Evolutionary conservation across 2,888 invertebrate genomes (phyloP).

Genomic region (Rhopalosiphum nymphaeae): DNA sequence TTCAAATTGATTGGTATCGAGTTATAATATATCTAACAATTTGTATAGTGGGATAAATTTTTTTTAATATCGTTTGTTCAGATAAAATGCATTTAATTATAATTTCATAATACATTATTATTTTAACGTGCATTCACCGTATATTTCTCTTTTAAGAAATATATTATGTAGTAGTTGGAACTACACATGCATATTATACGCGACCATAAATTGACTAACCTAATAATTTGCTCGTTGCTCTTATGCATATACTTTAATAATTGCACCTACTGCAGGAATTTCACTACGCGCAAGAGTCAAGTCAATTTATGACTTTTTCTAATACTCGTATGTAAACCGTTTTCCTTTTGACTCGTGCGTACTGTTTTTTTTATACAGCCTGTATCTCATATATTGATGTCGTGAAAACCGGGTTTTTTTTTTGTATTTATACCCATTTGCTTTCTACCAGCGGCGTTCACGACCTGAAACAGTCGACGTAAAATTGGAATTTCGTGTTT

Average conservation of each 20-base stretch:
- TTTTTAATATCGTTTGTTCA: background rate
- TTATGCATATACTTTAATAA: background rate
- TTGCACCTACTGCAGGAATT: constrained; percentile 6
- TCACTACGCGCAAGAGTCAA: constrained; percentile 5
- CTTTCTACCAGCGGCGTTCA: constrained; percentile 54
- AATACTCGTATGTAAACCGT: background rate
- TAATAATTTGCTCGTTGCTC: constrained; percentile 15
- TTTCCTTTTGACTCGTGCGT: background rate
- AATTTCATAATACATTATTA: constrained; percentile 12
- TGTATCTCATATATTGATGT: background rate
- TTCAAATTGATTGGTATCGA: background rate
- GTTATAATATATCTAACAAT: background rate
- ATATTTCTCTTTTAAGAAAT: background rate
- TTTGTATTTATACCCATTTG: background rate
- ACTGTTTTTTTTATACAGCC: background rate
- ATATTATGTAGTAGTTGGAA: background rate
- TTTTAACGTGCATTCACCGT: background rate
- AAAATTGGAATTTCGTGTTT: constrained; percentile 61
- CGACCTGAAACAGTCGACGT: constrained; percentile 40
- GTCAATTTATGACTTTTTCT: constrained; percentile 33
- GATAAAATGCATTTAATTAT: background rate
- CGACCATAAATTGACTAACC: background rate
- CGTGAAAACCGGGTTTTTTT: constrained; percentile 44
- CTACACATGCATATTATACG: background rate
- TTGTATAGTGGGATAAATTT: background rate